Percentiles rank a stretch among this genome's conserved stretches.
These are phyloP conservation scores for Pyrrhosoma nymphula DNA, from an alignment of 2,888 invertebrate genomes.

Conservation along the genomic window DNA sequence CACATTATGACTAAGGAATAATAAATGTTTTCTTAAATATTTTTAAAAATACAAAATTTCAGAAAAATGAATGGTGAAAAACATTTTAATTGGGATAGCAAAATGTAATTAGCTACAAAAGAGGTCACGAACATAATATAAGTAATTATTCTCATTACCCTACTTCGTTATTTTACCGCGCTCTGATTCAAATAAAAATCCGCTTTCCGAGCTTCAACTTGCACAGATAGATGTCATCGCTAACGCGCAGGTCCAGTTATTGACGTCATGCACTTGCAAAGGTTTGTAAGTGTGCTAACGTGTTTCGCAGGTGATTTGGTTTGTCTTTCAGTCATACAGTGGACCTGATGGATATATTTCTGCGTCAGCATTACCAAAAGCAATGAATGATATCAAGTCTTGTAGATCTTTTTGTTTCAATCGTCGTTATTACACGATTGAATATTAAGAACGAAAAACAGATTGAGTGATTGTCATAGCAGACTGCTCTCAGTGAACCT, in stretches of 20 bases:
- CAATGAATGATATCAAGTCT: constrained; percentile 51
- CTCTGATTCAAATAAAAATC: background rate
- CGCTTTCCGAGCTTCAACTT: constrained; percentile 24
- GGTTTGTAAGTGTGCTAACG: constrained; percentile 63
- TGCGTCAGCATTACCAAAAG: background rate
- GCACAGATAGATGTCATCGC: constrained; percentile 46
- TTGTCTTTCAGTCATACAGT: constrained; percentile 31
- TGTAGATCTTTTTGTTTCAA: constrained; percentile 40
- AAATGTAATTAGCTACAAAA: too few species aligned
- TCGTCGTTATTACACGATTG: constrained; percentile 35
- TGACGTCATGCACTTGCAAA: constrained; percentile 61
- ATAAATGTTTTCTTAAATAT: too few species aligned
- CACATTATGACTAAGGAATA: too few species aligned
- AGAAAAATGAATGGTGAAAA: too few species aligned
- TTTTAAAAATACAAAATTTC: too few species aligned
- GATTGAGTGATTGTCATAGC: constrained; percentile 24
- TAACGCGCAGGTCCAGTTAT: constrained; percentile 65
- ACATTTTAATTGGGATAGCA: too few species aligned
- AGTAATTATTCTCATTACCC: too few species aligned
- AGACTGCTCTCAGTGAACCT: constrained; percentile 55
- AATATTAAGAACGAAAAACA: constrained; percentile 1
- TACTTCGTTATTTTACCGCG: background rate
- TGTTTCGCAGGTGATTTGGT: constrained; percentile 57
- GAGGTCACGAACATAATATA: too few species aligned
- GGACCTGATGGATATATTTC: constrained; percentile 24